A percentile compares a stretch with the other conserved stretches of the same genome.
Conservation (phyloP, 1,140 invertebrate genomes). For the Dinothrombium tinctorium region DNA sequence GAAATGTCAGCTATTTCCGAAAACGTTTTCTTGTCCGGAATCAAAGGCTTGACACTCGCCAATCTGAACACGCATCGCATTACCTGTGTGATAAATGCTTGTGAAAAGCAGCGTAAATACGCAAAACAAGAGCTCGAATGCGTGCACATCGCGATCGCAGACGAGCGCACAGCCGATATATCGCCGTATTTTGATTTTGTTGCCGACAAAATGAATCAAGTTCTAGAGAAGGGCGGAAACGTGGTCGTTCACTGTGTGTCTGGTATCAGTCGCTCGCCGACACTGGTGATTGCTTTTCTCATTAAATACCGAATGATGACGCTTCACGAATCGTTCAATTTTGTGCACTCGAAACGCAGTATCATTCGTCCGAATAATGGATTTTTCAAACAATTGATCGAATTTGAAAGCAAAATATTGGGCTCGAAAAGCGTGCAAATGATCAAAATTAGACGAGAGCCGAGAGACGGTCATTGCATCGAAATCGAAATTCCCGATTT, state of each 20-base stretch:
- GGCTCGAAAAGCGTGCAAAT: slow-evolving; percentile 5
- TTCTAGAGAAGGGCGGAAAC: neutral
- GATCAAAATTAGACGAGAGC: slow-evolving; percentile 1
- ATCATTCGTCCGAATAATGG: slow-evolving; percentile 8
- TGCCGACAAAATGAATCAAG: slow-evolving; percentile 5
- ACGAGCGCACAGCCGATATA: neutral
- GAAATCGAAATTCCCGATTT: slow-evolving; percentile 9
- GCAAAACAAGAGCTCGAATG: too few species aligned
- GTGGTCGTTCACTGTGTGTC: slow-evolving; percentile 61
- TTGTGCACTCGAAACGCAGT: neutral
- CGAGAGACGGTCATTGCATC: too few species aligned
- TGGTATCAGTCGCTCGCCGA: slow-evolving; percentile 59
- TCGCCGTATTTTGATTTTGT: slow-evolving; percentile 3
- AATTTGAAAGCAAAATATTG: slow-evolving; percentile 6
- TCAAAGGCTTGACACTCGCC: too few species aligned
- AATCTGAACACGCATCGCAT: too few species aligned
- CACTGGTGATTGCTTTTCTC: slow-evolving; percentile 59
- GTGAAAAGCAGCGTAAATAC: too few species aligned
- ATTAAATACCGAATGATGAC: slow-evolving; percentile 55
- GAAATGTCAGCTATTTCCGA: too few species aligned
- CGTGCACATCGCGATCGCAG: too few species aligned
- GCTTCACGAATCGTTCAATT: slow-evolving; percentile 39
- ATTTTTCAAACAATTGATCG: slow-evolving; percentile 20
- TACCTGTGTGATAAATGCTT: too few species aligned
- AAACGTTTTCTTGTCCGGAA: too few species aligned